Percentiles rank a stretch among this genome's conserved stretches.
These are phyloP conservation scores for Cataglyphis livida DNA, from an alignment of 2,888 invertebrate genomes.

Conservation along the genomic window DNA sequence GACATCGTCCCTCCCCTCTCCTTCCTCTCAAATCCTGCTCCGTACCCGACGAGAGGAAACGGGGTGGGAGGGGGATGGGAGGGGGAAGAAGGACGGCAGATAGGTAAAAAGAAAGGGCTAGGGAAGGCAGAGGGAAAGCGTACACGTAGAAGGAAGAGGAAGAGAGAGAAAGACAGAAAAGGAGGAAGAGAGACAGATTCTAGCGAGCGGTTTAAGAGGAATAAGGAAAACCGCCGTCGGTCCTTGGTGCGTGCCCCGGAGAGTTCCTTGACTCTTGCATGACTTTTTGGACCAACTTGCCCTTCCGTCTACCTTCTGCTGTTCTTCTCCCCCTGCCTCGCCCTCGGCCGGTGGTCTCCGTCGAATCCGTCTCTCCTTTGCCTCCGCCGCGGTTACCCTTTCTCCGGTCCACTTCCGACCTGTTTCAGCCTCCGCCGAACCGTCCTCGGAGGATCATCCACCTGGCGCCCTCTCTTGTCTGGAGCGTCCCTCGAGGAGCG, in stretches of 20 bases:
- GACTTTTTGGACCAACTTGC: slow-evolving; percentile 71
- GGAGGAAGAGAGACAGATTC: slow-evolving; percentile 55
- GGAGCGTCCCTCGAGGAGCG: slow-evolving; percentile 35
- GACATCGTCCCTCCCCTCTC: slow-evolving; percentile 54
- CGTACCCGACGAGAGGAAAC: slow-evolving; percentile 30
- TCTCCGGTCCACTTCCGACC: slow-evolving; percentile 60
- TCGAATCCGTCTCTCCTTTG: slow-evolving; percentile 30
- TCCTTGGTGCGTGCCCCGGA: slow-evolving; percentile 69
- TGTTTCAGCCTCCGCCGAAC: slow-evolving; percentile 49
- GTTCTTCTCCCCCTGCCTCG: slow-evolving; percentile 65
- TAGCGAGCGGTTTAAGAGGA: slow-evolving; percentile 74
- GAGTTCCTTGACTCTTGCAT: slow-evolving; percentile 73
- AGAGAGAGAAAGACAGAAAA: slow-evolving; percentile 38
- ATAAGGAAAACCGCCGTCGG: slow-evolving; percentile 71
- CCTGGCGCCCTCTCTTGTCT: slow-evolving; percentile 72
- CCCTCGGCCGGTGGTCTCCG: slow-evolving; percentile 34
- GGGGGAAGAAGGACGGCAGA: background rate
- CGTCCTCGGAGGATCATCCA: slow-evolving; percentile 72
- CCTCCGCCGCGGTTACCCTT: slow-evolving; percentile 43
- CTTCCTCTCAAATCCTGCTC: slow-evolving; percentile 53
- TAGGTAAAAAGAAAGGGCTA: slow-evolving; percentile 63
- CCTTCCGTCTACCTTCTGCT: slow-evolving; percentile 62
- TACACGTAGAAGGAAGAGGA: slow-evolving; percentile 53
- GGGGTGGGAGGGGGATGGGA: slow-evolving; percentile 1
- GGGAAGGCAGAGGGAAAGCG: slow-evolving; percentile 27